These are phyloP conservation scores for Drosophila emarginata DNA, from an alignment of 2,888 invertebrate species.

Conservation along the genomic window DNA sequence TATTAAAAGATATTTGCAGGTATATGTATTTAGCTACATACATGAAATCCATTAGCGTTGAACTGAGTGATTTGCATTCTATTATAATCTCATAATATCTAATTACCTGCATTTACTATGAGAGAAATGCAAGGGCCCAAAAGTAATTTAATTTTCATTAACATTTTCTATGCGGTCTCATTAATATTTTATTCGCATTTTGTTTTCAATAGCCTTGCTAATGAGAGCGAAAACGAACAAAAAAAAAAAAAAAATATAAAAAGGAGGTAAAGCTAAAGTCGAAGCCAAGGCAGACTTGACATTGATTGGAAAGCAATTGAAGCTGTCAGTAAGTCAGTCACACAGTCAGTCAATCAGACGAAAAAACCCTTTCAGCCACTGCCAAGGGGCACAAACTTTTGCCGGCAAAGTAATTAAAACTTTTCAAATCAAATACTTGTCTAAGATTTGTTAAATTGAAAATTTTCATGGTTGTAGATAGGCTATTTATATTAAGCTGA, in stretches of 20 bases:
- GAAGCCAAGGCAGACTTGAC: constrained; percentile 28
- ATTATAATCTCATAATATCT: constrained; percentile 40
- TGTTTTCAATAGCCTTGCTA: constrained; percentile 21
- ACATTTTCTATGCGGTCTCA: constrained; percentile 25
- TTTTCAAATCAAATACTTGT: constrained; percentile 75
- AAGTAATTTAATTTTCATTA: constrained; percentile 53
- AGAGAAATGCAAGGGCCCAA: constrained; percentile 21
- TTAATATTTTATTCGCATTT: constrained; percentile 36
- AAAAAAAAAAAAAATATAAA: constrained; percentile 32
- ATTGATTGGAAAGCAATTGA: constrained; percentile 50
- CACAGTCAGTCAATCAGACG: constrained; percentile 18
- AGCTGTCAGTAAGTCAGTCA: constrained; percentile 32
- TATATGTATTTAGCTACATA: background rate
- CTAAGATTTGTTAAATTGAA: constrained; percentile 60
- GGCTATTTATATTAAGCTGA: no score
- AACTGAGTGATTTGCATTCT: constrained; percentile 25
- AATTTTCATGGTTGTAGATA: constrained; percentile 38
- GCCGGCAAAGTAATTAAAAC: constrained; percentile 69
- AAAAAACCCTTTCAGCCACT: constrained; percentile 3
- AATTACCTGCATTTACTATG: constrained; percentile 57
- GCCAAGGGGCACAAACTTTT: constrained; percentile 30
- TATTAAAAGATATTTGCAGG: constrained; percentile 10
- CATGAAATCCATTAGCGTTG: constrained; percentile 28
- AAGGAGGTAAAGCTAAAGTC: constrained; percentile 29
- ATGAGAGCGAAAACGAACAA: constrained; percentile 1